Evolutionary conservation across 2,888 invertebrate genomes (phyloP).

Genomic region (Pecten maximus): DNA sequence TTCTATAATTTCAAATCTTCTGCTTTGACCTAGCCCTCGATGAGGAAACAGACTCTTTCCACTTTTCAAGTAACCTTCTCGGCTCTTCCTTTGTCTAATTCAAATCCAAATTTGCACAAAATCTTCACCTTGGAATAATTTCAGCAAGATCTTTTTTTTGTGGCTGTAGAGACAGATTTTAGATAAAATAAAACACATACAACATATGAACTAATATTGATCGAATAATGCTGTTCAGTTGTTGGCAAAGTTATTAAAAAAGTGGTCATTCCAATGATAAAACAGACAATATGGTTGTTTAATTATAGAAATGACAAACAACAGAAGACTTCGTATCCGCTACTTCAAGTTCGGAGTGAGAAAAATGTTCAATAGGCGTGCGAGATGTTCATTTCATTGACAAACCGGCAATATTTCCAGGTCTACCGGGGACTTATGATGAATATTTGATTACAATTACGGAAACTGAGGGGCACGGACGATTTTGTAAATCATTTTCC

Average conservation of each 20-base stretch:
- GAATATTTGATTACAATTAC: slow-evolving; percentile 20
- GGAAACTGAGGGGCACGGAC: not conserved
- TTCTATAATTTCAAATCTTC: too few relatives aligned
- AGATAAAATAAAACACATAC: too few relatives aligned
- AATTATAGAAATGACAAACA: not conserved
- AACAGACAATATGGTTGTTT: not conserved
- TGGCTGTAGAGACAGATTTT: too few relatives aligned
- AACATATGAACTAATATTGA: too few relatives aligned
- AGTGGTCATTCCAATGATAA: not conserved
- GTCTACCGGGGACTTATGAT: not conserved
- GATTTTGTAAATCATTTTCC: not conserved
- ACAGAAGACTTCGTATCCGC: not conserved
- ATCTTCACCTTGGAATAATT: too few relatives aligned
- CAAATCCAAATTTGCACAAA: too few relatives aligned
- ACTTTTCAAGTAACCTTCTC: too few relatives aligned
- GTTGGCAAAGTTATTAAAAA: not conserved
- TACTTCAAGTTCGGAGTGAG: not conserved
- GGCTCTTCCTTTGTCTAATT: too few relatives aligned
- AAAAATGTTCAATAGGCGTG: not conserved
- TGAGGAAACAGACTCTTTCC: too few relatives aligned
- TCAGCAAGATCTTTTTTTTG: too few relatives aligned
- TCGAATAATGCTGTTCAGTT: not conserved
- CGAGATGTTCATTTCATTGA: not conserved
- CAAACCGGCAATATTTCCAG: not conserved
- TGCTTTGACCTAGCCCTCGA: too few relatives aligned